Conservation (phyloP, 2,888 invertebrate species). For the Apotomis capreana region DNA sequence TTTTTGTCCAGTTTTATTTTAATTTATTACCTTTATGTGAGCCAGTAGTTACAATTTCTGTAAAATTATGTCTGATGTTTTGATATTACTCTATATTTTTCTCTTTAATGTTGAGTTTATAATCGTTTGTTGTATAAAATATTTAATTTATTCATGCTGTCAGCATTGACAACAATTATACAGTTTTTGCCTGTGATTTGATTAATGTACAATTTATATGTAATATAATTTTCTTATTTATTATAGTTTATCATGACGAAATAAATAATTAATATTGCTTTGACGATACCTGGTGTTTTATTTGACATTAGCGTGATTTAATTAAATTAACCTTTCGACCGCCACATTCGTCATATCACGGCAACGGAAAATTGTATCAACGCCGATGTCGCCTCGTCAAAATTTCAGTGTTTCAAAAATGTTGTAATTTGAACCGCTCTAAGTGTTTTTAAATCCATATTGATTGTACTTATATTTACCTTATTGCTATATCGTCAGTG, state of each 20-base stretch:
- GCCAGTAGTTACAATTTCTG: background rate
- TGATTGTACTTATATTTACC: no score
- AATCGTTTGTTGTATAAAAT: slow-evolving; percentile 20
- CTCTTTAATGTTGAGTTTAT: slow-evolving; percentile 18
- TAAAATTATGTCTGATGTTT: background rate
- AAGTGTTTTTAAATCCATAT: no score
- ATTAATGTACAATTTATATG: slow-evolving; percentile 37
- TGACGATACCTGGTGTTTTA: slow-evolving; percentile 27
- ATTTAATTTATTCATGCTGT: slow-evolving; percentile 15
- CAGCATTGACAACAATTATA: slow-evolving; percentile 9
- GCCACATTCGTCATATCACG: no score
- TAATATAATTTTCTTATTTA: slow-evolving; percentile 28
- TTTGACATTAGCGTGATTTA: background rate
- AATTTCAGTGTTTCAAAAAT: no score
- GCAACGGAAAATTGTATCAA: no score
- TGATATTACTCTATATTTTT: slow-evolving; percentile 5
- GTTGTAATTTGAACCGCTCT: no score
- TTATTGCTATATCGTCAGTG: no score
- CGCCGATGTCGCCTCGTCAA: no score
- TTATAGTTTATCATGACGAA: slow-evolving; percentile 35
- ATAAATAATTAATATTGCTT: slow-evolving; percentile 38
- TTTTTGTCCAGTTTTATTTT: no score
- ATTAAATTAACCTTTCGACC: no score
- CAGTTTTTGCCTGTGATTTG: slow-evolving; percentile 38
- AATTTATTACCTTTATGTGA: no score